Base-by-base conservation (phyloP, 1,140 invertebrate species). In the Rhynchophorus ferrugineus region DNA sequence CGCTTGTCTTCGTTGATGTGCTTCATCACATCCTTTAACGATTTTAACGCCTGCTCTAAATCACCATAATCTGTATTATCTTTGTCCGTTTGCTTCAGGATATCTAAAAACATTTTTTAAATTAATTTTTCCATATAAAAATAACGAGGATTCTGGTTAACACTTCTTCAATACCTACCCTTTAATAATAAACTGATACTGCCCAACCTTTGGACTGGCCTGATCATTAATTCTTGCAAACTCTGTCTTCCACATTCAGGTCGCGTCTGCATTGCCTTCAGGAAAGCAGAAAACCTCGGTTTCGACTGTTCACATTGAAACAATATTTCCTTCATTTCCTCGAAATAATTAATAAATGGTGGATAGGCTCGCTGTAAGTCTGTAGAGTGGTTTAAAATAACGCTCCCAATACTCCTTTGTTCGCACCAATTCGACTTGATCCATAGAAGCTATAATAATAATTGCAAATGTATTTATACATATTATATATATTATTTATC, bases 1-100 rank as follows among this genome's bases (percentile, higher is more conserved):
- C 93, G 76, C 71, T 96, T 98, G 69, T 96, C 92, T 75, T 98
- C 93, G 71, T 98, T 98, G 45, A 98, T 95, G 67, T 94, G 85
- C 57, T 86, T 89, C 82, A 95, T 93, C 11, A 96, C 92, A 78
- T 94, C 87, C 66, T 89, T 87, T 62, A 98, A 83, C 58, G 84
- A 82, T 61, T 81, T 84, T 58, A 95, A 76, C 16, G 94, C 92
- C 68, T 86, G 76, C 68, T 91, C 85, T 56, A 98, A 75, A 57
- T 86, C 83, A 50, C 72, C 73, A 73, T 92, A 79, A 76, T 97
- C 94, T 39, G 83, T 79, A 75, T 93, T 93, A 59, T 73, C 84
- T 71, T 87, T 87, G 57, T 74, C 75, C 33, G 94, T 96, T 67
- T 93, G 84, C 69, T 96, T 97, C 59, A 92, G 72, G 61, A 96